Conservation (phyloP, 2,888 invertebrate species). For the Drosophila lutescens region DNA sequence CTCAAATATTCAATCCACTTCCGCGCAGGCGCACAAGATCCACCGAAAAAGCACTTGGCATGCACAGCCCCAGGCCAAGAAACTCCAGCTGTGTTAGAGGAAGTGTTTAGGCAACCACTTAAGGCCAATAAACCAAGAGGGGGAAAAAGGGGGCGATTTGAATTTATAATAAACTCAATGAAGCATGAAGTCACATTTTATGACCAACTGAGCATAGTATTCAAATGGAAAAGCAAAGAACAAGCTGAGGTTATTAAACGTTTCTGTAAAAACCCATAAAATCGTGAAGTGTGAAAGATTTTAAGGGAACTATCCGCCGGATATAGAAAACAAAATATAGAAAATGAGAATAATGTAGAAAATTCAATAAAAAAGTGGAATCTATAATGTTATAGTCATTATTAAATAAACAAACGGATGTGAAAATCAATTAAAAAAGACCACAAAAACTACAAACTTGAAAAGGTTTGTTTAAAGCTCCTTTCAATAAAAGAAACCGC, state of each 20-base stretch:
- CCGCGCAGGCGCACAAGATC: conserved; percentile 65
- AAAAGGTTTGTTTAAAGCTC: neutral
- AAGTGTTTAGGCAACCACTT: conserved; percentile 41
- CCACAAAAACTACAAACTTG: conserved; percentile 5
- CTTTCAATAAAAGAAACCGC: conserved; percentile 3
- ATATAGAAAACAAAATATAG: neutral
- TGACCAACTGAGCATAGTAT: conserved; percentile 21
- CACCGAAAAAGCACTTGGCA: conserved; percentile 34
- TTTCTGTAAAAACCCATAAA: neutral
- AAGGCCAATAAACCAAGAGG: conserved; percentile 28
- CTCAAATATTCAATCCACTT: conserved; percentile 45
- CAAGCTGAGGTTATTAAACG: conserved; percentile 3
- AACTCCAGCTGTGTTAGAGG: conserved; percentile 39
- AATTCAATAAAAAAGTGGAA: neutral
- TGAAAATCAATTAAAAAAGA: neutral
- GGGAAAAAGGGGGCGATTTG: conserved; percentile 14
- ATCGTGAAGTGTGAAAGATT: neutral
- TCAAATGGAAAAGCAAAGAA: conserved; percentile 14
- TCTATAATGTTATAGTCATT: neutral
- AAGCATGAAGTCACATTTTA: conserved; percentile 33
- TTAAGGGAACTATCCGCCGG: neutral
- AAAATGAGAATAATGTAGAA: neutral
- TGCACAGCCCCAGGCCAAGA: conserved; percentile 37
- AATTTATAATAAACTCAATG: conserved; percentile 39
- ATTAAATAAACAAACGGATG: neutral